Evolutionary conservation across 2,797 vertebrate species (phyloP).

Genomic region (Gephyroberyx darwinii): DNA sequence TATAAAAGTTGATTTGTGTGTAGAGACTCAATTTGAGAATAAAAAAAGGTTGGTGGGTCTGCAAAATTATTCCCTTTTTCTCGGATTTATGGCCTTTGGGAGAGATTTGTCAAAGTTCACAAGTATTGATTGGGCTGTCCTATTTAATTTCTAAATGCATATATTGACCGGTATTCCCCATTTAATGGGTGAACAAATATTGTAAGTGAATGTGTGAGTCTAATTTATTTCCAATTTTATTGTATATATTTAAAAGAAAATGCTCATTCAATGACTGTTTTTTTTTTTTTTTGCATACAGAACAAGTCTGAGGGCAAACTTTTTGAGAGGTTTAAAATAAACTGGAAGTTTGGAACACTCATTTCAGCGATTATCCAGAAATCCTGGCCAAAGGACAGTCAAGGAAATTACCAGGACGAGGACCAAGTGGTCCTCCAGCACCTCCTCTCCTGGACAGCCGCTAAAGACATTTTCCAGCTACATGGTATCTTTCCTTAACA

Average conservation of each 20-base stretch:
- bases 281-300: constrained; percentile 54
- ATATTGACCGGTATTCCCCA: neutral
- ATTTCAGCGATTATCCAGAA: constrained; percentile 88
- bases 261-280: neutral
- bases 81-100: neutral
- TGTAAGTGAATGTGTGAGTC: neutral
- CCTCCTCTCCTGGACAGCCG: constrained; percentile 85
- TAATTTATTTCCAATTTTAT: neutral
- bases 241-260: neutral
- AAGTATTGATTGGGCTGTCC: neutral
- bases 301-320: constrained; percentile 70
- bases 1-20: no score
- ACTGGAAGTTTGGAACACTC: constrained; percentile 83
- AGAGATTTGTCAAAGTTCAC: neutral
- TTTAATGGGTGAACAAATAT: neutral
- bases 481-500: constrained; percentile 73
- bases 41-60: no score
- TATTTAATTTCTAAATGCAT: neutral
- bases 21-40: no score
- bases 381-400: constrained; percentile 85
- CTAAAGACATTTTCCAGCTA: constrained; percentile 84
- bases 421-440: constrained; percentile 81
- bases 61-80: no score
- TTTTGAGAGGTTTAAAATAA: constrained; percentile 58
- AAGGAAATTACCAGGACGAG: constrained; percentile 41